Percentiles rank a stretch among this genome's conserved stretches.
phyloP scores from a whole-genome alignment of 1,140 invertebrate species.

The Palaemon carinicauda region DNA sequence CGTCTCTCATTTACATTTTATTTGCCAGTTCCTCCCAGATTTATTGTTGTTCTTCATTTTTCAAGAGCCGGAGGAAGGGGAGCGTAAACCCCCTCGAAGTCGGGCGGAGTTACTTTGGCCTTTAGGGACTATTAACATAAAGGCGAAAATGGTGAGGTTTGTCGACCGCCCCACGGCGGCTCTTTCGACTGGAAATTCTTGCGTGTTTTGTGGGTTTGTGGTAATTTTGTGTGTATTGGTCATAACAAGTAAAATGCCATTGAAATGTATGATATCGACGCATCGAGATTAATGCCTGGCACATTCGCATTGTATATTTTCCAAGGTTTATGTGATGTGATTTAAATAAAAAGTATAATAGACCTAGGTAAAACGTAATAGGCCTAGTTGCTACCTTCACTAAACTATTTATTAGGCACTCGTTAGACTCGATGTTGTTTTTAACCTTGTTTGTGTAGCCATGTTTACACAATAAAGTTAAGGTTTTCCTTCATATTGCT shows the following conservation, averaged over 20 bases:
- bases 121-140: background rate
- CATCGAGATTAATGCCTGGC: slow-evolving; percentile 25
- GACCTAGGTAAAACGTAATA: no score
- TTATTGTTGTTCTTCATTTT: slow-evolving; percentile 56
- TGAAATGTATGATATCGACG: slow-evolving; percentile 46
- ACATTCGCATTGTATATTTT: background rate
- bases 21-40: slow-evolving; percentile 50
- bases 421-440: no score
- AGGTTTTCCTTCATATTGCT: no score
- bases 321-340: background rate
- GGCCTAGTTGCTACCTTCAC: no score
- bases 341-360: background rate
- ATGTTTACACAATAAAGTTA: no score
- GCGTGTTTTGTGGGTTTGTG: slow-evolving; percentile 50
- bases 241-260: slow-evolving; percentile 27
- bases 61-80: background rate
- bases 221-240: slow-evolving; percentile 54
- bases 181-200: background rate
- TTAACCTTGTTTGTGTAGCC: no score
- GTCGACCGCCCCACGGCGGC: background rate
- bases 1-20: slow-evolving; percentile 54
- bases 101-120: background rate
- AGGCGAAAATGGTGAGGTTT: background rate
- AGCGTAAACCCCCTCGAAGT: background rate
- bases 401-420: no score